phyloP scores from a whole-genome alignment of 2,797 vertebrate species.

The Mustela erminea region DNA sequence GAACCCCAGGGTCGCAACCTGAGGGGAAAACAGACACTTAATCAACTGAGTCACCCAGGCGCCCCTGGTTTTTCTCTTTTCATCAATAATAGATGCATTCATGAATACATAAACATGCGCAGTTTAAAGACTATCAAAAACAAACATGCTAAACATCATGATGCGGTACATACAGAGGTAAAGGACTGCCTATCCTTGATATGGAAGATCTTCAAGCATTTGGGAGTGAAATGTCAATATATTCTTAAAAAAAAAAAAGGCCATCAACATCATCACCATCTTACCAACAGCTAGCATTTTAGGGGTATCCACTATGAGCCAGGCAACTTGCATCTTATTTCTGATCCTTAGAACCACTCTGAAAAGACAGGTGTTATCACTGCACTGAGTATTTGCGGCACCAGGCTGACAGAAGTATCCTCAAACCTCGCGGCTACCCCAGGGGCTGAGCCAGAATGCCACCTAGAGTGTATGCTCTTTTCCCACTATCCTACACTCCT shows the following conservation, averaged over 20 bases:
- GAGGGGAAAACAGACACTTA: not conserved
- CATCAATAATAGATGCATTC: not conserved
- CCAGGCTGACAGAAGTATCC: not conserved
- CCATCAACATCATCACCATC: not conserved
- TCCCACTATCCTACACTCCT: not conserved
- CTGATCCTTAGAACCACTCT: not conserved
- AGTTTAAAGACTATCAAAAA: conserved; percentile 47
- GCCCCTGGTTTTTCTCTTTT: conserved; percentile 15
- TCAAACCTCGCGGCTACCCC: not conserved
- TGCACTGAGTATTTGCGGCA: not conserved
- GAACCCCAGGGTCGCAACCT: not conserved
- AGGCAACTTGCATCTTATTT: not conserved
- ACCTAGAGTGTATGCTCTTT: not conserved
- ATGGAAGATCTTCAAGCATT: not conserved
- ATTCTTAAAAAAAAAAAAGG: not conserved
- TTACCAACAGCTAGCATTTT: not conserved
- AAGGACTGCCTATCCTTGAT: not conserved
- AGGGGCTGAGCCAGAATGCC: not conserved
- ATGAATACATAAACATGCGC: not conserved
- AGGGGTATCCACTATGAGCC: not conserved
- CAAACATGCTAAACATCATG: not conserved
- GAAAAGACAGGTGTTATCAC: not conserved
- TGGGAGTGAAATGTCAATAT: not conserved
- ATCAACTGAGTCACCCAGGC: not conserved
- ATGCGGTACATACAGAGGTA: not conserved